Base-by-base conservation (phyloP, 2,888 invertebrate species). In the Harpalus rufipes region DNA sequence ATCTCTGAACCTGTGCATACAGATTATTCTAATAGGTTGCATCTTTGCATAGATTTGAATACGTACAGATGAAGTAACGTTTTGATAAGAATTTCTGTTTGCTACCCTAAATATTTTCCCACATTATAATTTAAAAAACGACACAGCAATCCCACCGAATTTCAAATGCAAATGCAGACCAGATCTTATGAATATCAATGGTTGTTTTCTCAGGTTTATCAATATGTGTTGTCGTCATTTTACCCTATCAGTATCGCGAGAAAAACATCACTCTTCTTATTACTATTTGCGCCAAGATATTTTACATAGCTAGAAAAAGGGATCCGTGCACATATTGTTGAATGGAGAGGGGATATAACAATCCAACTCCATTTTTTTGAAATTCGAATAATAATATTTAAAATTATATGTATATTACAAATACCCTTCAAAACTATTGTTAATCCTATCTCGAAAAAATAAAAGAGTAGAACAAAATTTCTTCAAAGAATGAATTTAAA, bases 1-100 rank as follows among this genome's bases (percentile, higher is more conserved):
- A 14, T 44, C 25, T 10, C 65, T 10, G 39, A 39, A 81, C 81
- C 81, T 83, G 83, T 41, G 39, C 21, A 83, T 58, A 59, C 58
- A 72, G 74, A 83, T 83, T 83, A 74, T 74, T 83, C 61, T 74
- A 83, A 83, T 72, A 72, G 39, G 72, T 56, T 82, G 72, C 74
- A 83, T 83, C 58, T 83, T 74, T 83, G 59, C 74, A 83, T 83
- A 83, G 58, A 72, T 83, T 81, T 81, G 81, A 72, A 83, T 83
- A 83, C 59, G 59, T 18, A 74, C 74, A 74, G 51, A 21, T 65
- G 32, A 56, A 58, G 78, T 12, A 81, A 81, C 63, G 39, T 81
- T 81, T 81, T 63, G 81, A 81, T 81, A 81, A 81, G 81, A 81
- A 81, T 65, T 58, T 65, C 32, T 81, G 59, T 61, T 51, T 63